Conservation (phyloP, 2,888 invertebrate genomes). For the Lithophane leautieri region DNA sequence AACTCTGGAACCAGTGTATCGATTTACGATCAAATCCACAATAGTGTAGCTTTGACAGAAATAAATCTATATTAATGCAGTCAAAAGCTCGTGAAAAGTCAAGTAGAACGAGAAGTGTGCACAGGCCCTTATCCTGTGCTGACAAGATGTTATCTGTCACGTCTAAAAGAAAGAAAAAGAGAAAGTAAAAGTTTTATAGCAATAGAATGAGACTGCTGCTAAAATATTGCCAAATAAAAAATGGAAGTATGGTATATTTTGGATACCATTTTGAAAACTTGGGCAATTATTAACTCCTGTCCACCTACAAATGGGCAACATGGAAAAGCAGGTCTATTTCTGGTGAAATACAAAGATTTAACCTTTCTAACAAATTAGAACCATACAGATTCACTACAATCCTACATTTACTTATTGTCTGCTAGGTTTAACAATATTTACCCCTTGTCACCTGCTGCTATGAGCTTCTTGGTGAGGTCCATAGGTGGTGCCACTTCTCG, state of each 20-base stretch:
- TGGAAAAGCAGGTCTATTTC: background rate
- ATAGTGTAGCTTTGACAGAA: too few species aligned
- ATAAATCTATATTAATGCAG: too few species aligned
- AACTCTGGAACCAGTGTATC: too few species aligned
- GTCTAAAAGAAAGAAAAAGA: too few species aligned
- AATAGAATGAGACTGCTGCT: background rate
- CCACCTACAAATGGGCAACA: background rate
- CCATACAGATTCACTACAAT: background rate
- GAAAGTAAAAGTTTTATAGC: background rate
- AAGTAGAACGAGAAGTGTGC: too few species aligned
- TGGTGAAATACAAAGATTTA: too few species aligned
- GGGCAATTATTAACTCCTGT: too few species aligned
- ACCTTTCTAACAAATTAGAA: background rate
- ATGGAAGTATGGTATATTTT: background rate
- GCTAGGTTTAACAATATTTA: constrained; percentile 60
- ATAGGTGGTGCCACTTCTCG: constrained; percentile 94
- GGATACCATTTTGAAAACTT: background rate
- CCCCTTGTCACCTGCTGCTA: constrained; percentile 85
- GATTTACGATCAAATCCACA: too few species aligned
- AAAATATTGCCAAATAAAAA: background rate
- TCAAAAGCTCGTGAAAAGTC: too few species aligned
- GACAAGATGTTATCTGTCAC: too few species aligned
- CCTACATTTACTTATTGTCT: background rate
- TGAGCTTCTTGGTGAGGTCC: constrained; percentile 84
- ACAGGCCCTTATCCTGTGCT: too few species aligned